A percentile compares a stretch with the other conserved stretches of the same genome.
Conservation (phyloP, 2,113 vertebrate genomes). For the Callorhinus ursinus region DNA sequence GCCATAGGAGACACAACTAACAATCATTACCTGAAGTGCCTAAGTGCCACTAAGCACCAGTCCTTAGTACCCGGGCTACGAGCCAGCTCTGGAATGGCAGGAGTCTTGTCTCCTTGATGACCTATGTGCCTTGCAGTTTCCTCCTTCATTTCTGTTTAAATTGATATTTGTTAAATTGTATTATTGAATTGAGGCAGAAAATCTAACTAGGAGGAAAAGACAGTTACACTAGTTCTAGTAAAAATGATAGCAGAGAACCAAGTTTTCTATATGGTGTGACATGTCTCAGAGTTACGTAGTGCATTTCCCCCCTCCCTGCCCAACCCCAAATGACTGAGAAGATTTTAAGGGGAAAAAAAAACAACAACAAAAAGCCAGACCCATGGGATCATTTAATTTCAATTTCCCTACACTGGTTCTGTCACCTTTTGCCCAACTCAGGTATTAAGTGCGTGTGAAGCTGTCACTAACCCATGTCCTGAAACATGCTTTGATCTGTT, state of each 20-base stretch:
- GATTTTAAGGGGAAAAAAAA: not conserved
- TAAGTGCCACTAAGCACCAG: not conserved
- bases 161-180: not conserved
- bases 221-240: not conserved
- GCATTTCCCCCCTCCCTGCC: not conserved
- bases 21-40: not conserved
- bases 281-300: not conserved
- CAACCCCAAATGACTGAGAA: not conserved
- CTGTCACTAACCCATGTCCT: not conserved
- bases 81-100: not conserved
- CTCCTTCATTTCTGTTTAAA: not conserved
- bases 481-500: not conserved
- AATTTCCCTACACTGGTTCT: not conserved
- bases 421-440: not conserved
- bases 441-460: not conserved
- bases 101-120: not conserved
- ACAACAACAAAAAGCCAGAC: not conserved
- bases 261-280: not conserved
- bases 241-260: not conserved
- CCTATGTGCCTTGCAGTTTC: not conserved
- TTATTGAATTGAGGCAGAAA: not conserved
- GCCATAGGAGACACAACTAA: not conserved
- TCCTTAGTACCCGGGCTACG: not conserved
- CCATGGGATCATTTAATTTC: not conserved
- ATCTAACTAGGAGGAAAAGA: not conserved